These are phyloP conservation scores for Macropodus opercularis DNA, from an alignment of 2,797 vertebrate species.

Conservation along the genomic window DNA sequence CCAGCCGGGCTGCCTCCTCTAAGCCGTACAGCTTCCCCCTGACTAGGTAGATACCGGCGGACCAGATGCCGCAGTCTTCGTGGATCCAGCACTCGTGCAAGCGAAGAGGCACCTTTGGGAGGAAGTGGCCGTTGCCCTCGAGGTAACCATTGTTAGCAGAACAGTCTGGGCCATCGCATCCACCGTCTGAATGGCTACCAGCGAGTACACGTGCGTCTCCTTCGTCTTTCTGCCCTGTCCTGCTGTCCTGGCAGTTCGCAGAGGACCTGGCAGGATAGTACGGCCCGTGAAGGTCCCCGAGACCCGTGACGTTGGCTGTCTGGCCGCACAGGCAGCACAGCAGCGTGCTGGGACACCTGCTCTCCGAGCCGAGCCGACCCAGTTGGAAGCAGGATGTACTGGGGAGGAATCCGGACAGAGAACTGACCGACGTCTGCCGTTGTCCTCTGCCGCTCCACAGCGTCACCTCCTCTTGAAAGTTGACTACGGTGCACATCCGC, in stretches of 20 bases:
- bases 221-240: slow-evolving; percentile 17
- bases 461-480: slow-evolving; percentile 77
- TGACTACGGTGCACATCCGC: slow-evolving; percentile 73
- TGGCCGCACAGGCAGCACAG: slow-evolving; percentile 79
- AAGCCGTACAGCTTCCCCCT: slow-evolving; percentile 82
- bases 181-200: slow-evolving; percentile 8
- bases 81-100: slow-evolving; percentile 80
- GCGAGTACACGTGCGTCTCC: neutral
- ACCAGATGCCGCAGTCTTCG: slow-evolving; percentile 84
- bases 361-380: slow-evolving; percentile 57
- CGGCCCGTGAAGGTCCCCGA: slow-evolving; percentile 84
- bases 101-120: slow-evolving; percentile 17
- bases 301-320: slow-evolving; percentile 67
- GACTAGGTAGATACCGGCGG: slow-evolving; percentile 80
- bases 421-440: neutral
- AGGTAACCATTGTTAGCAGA: slow-evolving; percentile 1
- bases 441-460: slow-evolving; percentile 16
- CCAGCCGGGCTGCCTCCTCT: slow-evolving; percentile 76
- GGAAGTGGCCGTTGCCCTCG: neutral
- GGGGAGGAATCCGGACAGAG: slow-evolving; percentile 69
- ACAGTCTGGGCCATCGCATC: neutral
- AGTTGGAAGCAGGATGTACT: slow-evolving; percentile 76
- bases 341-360: slow-evolving; percentile 23
- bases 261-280: slow-evolving; percentile 54
- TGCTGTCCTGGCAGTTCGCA: slow-evolving; percentile 10